phyloP scores from a whole-genome alignment of 2,113 vertebrate genomes.

The Opisthocomus hoazin region DNA sequence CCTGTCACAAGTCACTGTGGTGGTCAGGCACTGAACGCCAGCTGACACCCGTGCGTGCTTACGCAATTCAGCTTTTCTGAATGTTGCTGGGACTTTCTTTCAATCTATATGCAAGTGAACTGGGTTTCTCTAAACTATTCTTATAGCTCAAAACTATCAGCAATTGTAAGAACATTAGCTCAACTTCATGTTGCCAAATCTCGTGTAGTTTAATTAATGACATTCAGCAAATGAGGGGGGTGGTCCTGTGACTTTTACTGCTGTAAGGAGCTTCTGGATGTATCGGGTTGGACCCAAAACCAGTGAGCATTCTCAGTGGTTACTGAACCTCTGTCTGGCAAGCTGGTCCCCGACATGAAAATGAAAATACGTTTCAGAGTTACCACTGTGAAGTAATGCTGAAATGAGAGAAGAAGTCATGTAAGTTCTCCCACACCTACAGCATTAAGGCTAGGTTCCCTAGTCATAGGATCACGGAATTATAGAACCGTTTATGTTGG shows the following conservation, averaged over 20 bases:
- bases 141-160: neutral
- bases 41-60: neutral
- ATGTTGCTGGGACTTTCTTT: neutral
- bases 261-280: neutral
- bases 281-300: neutral
- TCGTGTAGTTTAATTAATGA: neutral
- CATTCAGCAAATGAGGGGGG: neutral
- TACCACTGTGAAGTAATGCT: neutral
- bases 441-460: neutral
- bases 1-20: neutral
- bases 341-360: neutral
- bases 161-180: neutral
- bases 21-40: neutral
- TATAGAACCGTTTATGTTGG: no score
- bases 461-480: no score
- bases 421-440: neutral
- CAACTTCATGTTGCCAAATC: neutral
- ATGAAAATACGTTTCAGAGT: neutral
- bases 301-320: neutral
- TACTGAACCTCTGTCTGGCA: neutral
- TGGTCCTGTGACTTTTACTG: neutral
- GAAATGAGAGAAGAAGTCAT: neutral
- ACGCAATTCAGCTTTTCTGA: neutral
- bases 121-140: neutral
- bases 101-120: neutral